These are phyloP conservation scores for Caloenas nicobarica DNA, from an alignment of 2,113 vertebrate genomes.

Conservation along the genomic window DNA sequence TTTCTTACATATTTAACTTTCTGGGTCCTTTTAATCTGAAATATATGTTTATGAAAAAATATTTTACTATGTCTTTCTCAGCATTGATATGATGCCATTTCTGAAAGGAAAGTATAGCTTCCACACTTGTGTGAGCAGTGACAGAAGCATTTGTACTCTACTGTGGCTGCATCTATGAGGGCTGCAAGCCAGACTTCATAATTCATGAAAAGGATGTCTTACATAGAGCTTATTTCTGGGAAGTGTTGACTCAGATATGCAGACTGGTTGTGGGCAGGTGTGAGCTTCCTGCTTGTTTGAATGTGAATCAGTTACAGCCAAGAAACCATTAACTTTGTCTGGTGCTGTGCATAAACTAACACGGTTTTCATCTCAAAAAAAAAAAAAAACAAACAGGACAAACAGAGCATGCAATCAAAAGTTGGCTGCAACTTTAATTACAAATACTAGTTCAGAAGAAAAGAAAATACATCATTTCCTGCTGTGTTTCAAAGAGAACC, in stretches of 20 bases:
- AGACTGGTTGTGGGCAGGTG: neutral
- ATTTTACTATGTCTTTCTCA: neutral
- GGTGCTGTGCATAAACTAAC: neutral
- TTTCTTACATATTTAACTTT: neutral
- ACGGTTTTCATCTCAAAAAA: neutral
- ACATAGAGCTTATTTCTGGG: neutral
- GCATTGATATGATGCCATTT: neutral
- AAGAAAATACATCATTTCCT: neutral
- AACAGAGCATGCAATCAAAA: neutral
- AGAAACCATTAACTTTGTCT: neutral
- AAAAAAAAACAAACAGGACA: neutral
- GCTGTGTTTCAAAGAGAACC: neutral
- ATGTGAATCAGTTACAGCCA: neutral
- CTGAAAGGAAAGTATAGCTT: neutral
- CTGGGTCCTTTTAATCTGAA: neutral
- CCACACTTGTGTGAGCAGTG: neutral
- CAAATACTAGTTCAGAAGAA: neutral
- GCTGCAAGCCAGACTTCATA: neutral
- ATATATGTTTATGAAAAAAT: accelerated
- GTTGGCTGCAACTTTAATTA: neutral
- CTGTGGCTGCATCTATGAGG: neutral
- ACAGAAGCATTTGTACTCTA: neutral
- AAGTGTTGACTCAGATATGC: neutral
- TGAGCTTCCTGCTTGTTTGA: neutral
- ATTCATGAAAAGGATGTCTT: neutral